Conservation (phyloP, 2,888 invertebrate species). For the Siphonodentalium dalli region DNA sequence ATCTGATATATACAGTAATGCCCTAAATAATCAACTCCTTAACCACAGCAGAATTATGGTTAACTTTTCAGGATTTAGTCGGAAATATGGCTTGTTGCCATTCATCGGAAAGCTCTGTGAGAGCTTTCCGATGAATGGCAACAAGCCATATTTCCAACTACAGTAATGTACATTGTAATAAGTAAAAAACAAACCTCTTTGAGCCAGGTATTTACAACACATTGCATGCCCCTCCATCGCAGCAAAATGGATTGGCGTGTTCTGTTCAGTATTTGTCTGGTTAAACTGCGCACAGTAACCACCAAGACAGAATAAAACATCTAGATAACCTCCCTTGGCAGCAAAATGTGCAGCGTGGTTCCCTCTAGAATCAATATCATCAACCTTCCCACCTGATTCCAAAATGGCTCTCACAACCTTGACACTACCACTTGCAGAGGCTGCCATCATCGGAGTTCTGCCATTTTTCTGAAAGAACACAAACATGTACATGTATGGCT, state of each 20-base stretch:
- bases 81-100: too few relatives aligned
- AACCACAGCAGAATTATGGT: too few relatives aligned
- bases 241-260: slow-evolving; percentile 63
- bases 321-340: slow-evolving; percentile 58
- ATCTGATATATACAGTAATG: too few relatives aligned
- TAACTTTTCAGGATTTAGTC: too few relatives aligned
- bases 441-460: slow-evolving; percentile 63
- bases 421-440: slow-evolving; percentile 59
- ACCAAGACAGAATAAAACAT: slow-evolving; percentile 52
- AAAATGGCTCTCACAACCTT: slow-evolving; percentile 59
- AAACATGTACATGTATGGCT: too few relatives aligned
- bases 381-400: slow-evolving; percentile 52
- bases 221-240: slow-evolving; percentile 57
- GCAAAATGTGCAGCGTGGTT: slow-evolving; percentile 63
- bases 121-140: too few relatives aligned
- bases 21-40: too few relatives aligned
- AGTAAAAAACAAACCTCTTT: slow-evolving; percentile 62
- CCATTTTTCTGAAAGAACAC: slow-evolving; percentile 50
- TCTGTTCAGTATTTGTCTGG: slow-evolving; percentile 55
- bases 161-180: too few relatives aligned
- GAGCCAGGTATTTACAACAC: slow-evolving; percentile 62
- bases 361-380: slow-evolving; percentile 48
- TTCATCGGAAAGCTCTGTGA: too few relatives aligned
- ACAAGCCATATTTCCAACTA: too few relatives aligned
- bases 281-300: slow-evolving; percentile 64